Conservation (phyloP, 2,797 vertebrate genomes). For the Gorsachius magnificus region DNA sequence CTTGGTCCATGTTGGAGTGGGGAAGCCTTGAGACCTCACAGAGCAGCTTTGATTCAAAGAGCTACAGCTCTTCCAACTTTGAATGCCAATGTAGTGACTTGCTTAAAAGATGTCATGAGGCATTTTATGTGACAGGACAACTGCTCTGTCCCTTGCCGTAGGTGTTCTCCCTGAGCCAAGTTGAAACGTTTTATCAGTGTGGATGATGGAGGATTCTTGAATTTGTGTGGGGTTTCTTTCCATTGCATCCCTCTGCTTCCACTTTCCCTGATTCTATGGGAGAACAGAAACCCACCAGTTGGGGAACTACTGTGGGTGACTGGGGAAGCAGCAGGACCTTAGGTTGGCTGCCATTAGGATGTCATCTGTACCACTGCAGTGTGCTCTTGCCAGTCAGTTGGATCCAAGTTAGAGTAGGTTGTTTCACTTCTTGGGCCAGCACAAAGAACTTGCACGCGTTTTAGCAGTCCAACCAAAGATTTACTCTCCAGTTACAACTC, state of each 20-base stretch:
- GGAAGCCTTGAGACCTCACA: neutral
- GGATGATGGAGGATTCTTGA: neutral
- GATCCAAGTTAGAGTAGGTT: neutral
- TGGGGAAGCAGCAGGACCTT: neutral
- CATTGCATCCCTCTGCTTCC: neutral
- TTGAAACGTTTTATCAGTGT: neutral
- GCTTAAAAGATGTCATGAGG: neutral
- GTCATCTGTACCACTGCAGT: neutral
- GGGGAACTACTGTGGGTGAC: neutral
- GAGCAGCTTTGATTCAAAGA: neutral
- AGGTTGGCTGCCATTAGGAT: neutral
- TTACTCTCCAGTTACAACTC: fast-evolving
- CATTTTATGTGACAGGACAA: neutral
- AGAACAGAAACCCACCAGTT: neutral
- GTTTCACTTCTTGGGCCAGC: neutral
- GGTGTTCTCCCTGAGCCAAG: neutral
- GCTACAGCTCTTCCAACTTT: neutral
- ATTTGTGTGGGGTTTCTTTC: neutral
- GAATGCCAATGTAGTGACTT: neutral
- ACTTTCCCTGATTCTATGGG: neutral
- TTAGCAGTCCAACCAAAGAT: neutral
- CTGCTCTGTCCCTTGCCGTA: neutral
- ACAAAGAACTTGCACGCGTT: neutral
- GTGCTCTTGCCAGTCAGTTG: neutral
- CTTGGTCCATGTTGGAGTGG: neutral